Conservation (phyloP, 1,140 invertebrate genomes). For the Bombus difficillimus region DNA sequence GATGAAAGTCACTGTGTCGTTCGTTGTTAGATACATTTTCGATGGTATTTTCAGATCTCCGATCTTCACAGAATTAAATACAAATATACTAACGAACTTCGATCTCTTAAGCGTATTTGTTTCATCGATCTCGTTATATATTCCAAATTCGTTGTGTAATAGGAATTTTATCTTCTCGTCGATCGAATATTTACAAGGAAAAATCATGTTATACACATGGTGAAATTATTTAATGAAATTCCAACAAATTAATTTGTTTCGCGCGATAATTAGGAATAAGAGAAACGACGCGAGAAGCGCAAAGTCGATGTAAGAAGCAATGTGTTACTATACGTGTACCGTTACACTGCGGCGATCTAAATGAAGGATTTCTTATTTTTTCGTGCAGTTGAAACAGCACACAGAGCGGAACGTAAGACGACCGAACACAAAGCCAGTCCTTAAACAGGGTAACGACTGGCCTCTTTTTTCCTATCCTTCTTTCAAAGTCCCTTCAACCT, state of each 20-base stretch:
- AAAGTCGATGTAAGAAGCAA: background rate
- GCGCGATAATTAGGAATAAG: background rate
- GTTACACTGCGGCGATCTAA: conserved; percentile 1
- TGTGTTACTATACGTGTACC: conserved; percentile 15
- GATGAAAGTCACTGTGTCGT: background rate
- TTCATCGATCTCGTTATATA: background rate
- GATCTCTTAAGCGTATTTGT: background rate
- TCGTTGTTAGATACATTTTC: background rate
- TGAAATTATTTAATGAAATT: background rate
- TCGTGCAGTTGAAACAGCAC: background rate
- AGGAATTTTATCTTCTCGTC: background rate
- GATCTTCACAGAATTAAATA: too few relatives aligned
- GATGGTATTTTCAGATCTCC: too few relatives aligned
- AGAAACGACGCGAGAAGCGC: background rate
- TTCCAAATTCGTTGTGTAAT: background rate
- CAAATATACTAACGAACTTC: too few relatives aligned
- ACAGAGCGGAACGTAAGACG: background rate
- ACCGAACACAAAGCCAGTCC: background rate
- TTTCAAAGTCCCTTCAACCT: background rate
- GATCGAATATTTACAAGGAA: background rate
- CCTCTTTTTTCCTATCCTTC: background rate
- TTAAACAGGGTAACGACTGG: background rate
- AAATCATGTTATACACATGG: background rate
- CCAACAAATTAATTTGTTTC: too few relatives aligned
- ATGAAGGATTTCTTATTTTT: conserved; percentile 30